These are phyloP conservation scores for Microdon myrmicae DNA, from an alignment of 2,888 invertebrate genomes.

Conservation along the genomic window DNA sequence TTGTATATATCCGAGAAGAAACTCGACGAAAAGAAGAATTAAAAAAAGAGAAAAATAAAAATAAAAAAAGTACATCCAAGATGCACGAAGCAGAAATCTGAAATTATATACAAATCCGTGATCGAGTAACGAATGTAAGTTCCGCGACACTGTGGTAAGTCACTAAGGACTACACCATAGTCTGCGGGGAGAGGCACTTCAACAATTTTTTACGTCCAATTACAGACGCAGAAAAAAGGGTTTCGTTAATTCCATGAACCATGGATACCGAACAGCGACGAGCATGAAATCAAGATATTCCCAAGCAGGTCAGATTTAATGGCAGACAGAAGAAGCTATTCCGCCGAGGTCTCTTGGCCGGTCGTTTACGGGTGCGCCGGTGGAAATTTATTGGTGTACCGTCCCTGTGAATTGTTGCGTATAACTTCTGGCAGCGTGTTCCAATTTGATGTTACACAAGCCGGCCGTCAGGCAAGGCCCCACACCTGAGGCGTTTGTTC, in stretches of 20 bases:
- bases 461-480: constrained; percentile 45
- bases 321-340: too few species aligned
- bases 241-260: constrained; percentile 41
- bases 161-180: too few species aligned
- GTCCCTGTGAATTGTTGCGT: constrained; percentile 36
- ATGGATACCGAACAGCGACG: constrained; percentile 13
- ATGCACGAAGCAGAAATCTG: constrained; percentile 45
- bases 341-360: too few species aligned
- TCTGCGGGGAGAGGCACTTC: too few species aligned
- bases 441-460: constrained; percentile 48
- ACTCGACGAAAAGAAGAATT: too few species aligned
- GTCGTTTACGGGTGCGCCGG: constrained; percentile 40
- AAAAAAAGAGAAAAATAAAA: too few species aligned
- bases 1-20: constrained; percentile 40
- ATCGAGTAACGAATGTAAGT: constrained; percentile 27
- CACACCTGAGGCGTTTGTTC: constrained; percentile 39
- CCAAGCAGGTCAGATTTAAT: constrained; percentile 51
- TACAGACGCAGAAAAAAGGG: constrained; percentile 48
- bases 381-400: constrained; percentile 45
- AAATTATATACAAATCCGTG: constrained; percentile 42
- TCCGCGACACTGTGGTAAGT: too few species aligned
- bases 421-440: constrained; percentile 46
- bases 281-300: constrained; percentile 47
- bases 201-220: constrained; percentile 49
- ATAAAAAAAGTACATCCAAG: constrained; percentile 12